phyloP scores from a whole-genome alignment of 2,888 invertebrate species.

The Chelonus formosanus region DNA sequence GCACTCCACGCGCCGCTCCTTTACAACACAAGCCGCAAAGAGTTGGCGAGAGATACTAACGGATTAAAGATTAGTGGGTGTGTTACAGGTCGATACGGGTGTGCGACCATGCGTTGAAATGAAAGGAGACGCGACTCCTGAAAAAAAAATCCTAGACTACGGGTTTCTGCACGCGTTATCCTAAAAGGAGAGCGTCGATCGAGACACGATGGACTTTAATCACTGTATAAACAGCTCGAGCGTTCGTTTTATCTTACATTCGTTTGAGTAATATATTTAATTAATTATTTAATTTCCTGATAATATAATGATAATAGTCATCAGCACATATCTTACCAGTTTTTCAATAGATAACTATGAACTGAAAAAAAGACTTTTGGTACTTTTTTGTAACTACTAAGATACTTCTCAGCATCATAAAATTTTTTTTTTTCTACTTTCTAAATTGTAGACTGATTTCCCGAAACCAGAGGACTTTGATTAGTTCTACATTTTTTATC shows the following conservation, averaged over 20 bases:
- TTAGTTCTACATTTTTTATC: slow-evolving; percentile 42
- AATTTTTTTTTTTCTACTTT: slow-evolving; percentile 49
- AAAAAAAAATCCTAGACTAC: slow-evolving; percentile 42
- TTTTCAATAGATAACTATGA: background rate
- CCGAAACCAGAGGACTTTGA: slow-evolving; percentile 52
- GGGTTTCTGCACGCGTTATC: slow-evolving; percentile 38
- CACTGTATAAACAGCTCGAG: slow-evolving; percentile 21
- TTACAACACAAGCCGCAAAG: slow-evolving; percentile 10
- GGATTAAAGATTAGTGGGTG: slow-evolving; percentile 61
- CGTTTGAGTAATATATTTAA: slow-evolving; percentile 37
- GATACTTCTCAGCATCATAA: slow-evolving; percentile 14
- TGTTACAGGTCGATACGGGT: slow-evolving; percentile 57
- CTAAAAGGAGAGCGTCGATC: slow-evolving; percentile 44
- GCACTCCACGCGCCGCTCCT: slow-evolving; percentile 16
- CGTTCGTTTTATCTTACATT: slow-evolving; percentile 13
- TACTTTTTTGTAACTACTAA: slow-evolving; percentile 14
- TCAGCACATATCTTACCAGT: slow-evolving; percentile 14
- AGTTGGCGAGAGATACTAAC: slow-evolving; percentile 39
- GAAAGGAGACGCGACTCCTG: slow-evolving; percentile 60
- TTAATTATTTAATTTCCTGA: slow-evolving; percentile 38
- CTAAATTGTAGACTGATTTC: slow-evolving; percentile 53
- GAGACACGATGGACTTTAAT: slow-evolving; percentile 35
- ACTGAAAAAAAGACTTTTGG: slow-evolving; percentile 3
- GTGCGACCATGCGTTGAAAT: slow-evolving; percentile 63
- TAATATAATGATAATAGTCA: slow-evolving; percentile 29